Evolutionary conservation across 2,797 vertebrate genomes (phyloP), one percentile per base, ranked within the genome.

Genomic region (Amphiprion clarkii): DNA sequence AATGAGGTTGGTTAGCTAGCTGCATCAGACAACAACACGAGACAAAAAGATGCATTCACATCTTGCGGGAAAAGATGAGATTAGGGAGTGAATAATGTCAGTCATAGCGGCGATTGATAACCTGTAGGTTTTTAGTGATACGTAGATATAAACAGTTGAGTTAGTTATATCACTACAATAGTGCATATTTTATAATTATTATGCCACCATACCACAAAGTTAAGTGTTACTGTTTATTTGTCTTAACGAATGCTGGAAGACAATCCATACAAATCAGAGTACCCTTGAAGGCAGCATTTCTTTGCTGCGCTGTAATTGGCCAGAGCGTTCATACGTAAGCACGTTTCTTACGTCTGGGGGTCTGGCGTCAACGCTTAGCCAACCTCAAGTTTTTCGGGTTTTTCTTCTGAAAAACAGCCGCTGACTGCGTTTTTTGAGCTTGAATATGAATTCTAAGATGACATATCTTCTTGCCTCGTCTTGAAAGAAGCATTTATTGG

Each of bases 11-110:
- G 55, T 54, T 84, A 79, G 88, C 88, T 91, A 84, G 76, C 81
- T 62, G 74, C 78, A 77, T 59, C 71, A 76, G 79, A 86, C 78
- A 88, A 88, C 64, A 92, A 92, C 87, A 82, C 81, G 84, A 90
- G 89, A 90, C 80, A 42, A 14, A 46, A 23, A 33, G 89, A 49
- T 17, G 81, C 91, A 0, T 93, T 93, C 79, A 79, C 7, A 0
- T 19, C 31, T 1, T 0, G 36, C 4, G 29, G 71, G 60, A 51
- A 78, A 66, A 64, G 10, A 3, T 16, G 16, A 5, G 5, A 31
- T 51, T 2, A 66, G 0, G 12, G 0, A 44, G 42, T 0, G 3
- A 0, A 4, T 6, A 21, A 23, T 21, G 3, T 2, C 1, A 51
- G n/a, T 23, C 6, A 51, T 11, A 12, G n/a, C 4, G 19, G 4